Evolutionary conservation across 2,113 vertebrate species (phyloP).

Genomic region (Cololabis saira): DNA sequence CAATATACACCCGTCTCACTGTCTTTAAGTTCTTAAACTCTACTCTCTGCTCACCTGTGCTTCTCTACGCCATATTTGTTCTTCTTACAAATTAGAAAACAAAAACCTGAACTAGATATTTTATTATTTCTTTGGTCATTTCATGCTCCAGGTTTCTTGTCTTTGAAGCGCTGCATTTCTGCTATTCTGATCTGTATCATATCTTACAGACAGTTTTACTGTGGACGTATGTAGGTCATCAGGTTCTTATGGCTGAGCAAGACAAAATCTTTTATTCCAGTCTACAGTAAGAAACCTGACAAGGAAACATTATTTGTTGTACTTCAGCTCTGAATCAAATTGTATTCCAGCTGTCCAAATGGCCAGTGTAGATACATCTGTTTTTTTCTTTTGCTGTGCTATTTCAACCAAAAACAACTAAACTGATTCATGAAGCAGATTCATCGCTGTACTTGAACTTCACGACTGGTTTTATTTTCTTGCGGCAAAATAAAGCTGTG

Average conservation of each 20-base stretch:
- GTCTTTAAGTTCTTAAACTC: slow-evolving; percentile 3
- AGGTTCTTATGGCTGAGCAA: not conserved
- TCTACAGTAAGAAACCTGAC: no score
- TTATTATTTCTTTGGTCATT: not conserved
- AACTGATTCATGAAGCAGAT: no score
- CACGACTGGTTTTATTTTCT: not conserved
- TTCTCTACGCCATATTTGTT: slow-evolving; percentile 3
- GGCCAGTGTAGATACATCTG: slow-evolving; percentile 35
- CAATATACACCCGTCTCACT: not conserved
- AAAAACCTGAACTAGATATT: not conserved
- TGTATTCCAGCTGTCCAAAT: slow-evolving; percentile 25
- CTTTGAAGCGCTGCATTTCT: not conserved
- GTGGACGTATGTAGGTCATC: not conserved
- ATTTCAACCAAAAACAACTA: no score
- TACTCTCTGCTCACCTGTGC: not conserved
- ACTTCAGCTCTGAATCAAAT: slow-evolving; percentile 17
- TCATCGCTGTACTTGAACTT: not conserved
- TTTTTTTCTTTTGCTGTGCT: no score
- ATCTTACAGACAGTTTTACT: not conserved
- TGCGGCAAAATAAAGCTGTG: not conserved
- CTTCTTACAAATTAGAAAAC: slow-evolving; percentile 5
- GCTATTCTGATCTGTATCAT: not conserved
- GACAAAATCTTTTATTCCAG: not conserved
- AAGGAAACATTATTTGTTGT: no score
- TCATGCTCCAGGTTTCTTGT: not conserved